phyloP scores from a whole-genome alignment of 2,797 vertebrate species.

The Halcyon smyrnensis region DNA sequence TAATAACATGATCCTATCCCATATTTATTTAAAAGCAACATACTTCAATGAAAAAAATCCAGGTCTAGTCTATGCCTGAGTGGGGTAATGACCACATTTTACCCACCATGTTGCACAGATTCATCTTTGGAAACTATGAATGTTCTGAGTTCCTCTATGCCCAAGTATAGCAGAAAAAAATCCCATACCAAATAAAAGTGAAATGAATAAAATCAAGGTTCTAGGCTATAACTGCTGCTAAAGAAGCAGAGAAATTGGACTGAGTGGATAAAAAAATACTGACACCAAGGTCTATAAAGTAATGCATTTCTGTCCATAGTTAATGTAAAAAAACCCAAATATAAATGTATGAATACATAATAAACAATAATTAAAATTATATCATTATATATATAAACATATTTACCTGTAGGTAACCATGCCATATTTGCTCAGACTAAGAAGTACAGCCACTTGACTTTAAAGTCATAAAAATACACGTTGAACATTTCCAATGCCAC shows the following conservation, averaged over 20 bases:
- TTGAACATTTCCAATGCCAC: not conserved
- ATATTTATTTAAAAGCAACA: not conserved
- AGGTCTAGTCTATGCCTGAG: not conserved
- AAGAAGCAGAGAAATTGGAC: not conserved
- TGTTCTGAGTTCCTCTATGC: not conserved
- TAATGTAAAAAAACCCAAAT: not conserved
- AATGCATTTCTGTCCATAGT: not conserved
- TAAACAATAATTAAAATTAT: not conserved
- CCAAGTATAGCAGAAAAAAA: not conserved
- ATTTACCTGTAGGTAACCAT: not conserved
- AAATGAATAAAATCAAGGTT: not conserved
- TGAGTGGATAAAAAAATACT: conserved; percentile 30
- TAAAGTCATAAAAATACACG: not conserved
- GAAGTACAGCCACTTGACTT: conserved; percentile 15
- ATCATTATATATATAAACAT: not conserved
- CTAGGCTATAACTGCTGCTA: not conserved
- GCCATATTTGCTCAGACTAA: conserved; percentile 34
- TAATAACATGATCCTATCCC: not conserved
- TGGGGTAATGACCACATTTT: not conserved
- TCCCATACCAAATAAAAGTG: not conserved
- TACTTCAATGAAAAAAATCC: not conserved
- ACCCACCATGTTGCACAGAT: not conserved
- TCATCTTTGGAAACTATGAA: not conserved
- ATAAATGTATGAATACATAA: not conserved
- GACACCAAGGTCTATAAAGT: not conserved